phyloP scores from a whole-genome alignment of 2,888 invertebrate species.

The Pandemis cinnamomeana region DNA sequence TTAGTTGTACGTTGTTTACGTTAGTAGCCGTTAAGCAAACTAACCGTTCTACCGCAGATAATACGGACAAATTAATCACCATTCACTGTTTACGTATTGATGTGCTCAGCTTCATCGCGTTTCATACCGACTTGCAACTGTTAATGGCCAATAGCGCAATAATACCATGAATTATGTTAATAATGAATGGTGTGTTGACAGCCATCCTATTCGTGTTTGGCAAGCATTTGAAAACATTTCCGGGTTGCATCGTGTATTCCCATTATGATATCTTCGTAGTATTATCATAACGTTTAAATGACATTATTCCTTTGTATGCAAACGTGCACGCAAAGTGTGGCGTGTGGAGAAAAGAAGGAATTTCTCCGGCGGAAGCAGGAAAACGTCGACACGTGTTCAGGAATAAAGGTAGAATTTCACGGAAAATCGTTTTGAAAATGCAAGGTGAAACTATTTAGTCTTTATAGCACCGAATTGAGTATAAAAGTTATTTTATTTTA shows the following conservation, averaged over 20 bases:
- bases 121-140: conserved; percentile 1
- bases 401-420: conserved; percentile 17
- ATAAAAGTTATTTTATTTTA: not conserved
- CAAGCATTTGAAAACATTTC: not conserved
- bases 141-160: not conserved
- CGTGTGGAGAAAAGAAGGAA: conserved; percentile 46
- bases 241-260: not conserved
- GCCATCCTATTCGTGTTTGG: conserved; percentile 2
- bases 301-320: conserved; percentile 25
- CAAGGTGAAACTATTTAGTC: not conserved
- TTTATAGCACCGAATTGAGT: not conserved
- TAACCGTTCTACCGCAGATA: conserved; percentile 60
- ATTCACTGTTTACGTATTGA: conserved; percentile 54
- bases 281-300: conserved; percentile 25
- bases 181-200: conserved; percentile 8
- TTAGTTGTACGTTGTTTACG: conserved; percentile 76
- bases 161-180: conserved; percentile 11
- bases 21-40: conserved; percentile 70
- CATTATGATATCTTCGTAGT: conserved; percentile 6
- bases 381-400: conserved; percentile 49
- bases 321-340: conserved; percentile 34
- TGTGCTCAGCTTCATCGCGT: conserved; percentile 27
- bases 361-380: conserved; percentile 48
- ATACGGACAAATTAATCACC: conserved; percentile 66
- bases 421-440: conserved; percentile 11